Evolutionary conservation across 2,113 vertebrate species (phyloP), one percentile per base, ranked within the genome.

Genomic region (Pipa parva): DNA sequence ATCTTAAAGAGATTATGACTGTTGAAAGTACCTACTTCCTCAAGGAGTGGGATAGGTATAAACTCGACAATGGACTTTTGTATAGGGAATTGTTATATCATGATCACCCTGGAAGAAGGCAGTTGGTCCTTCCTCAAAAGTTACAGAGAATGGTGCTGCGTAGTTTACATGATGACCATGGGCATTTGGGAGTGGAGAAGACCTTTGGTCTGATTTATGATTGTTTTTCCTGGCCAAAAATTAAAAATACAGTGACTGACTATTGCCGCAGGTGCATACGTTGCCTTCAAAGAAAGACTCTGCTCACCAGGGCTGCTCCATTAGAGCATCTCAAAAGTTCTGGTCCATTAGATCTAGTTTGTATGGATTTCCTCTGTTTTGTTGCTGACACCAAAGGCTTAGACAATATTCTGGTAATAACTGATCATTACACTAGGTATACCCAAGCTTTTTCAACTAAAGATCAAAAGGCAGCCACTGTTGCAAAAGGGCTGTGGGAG

Each of bases 401-500:
- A 2, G 42, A 17, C 1, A 46, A 20, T 29, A 15, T 61, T 2
- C 9, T 61, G 10, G 25, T 61, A 2, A 9, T 49, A 1, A 62
- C 59, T 4, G 42, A 62, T 29, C 25, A 62, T 22, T 62, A 31
- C 20, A 49, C 59, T 8, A 3, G 42, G 1, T 62, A 62, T 49
- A 39, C 59, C 8, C 42, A 31, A 18, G 42, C 42, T 3, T 62
- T 29, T 15, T 1, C 26, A 1, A 33, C n/a, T 13, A 48, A 29
- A 11, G 59, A 61, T 21, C 42, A 61, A 17, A 60, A 26, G 4
- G 42, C 59, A 2, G 5, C 1, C 1, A 61, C 10, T 1, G 39
- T 61, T 2, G 25, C 59, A 5, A 61, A 61, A 25, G 18, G 26
- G 1, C 26, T 28, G 2, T 61, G 25, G 26, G 17, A 28, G 10